Evolutionary conservation across 1,140 invertebrate species (phyloP), one percentile per base, ranked within the genome.

Genomic region (Monomorium pharaonis): DNA sequence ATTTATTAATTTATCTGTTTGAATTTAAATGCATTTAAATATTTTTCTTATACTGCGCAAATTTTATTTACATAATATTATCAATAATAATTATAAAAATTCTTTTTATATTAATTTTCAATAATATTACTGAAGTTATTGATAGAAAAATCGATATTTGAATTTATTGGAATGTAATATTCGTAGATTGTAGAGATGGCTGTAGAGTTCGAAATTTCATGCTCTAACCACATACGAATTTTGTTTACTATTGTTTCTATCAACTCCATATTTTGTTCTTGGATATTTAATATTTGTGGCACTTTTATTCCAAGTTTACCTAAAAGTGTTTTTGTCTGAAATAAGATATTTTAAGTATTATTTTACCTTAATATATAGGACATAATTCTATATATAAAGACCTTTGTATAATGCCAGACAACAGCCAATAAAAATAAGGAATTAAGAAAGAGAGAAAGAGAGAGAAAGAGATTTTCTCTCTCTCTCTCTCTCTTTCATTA

Each of bases 241-340:
- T 47, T 83, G 6, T 47, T 58, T 18, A 70, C 51, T 56, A 21
- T 44, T 51, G 37, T 10, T 5, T 83, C 78, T 1, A 3, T 30
- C 18, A 24, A 5, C 0, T 70, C 65, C 21, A 83, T 10, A 75
- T 16, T 56, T 27, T 47, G 54, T 24, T 85, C 60, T 37, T 27
- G 58, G 1, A 18, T 0, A 37, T 33, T 85, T 47, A 80, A 21
- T 12, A 16, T 21, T 21, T 67, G 12, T n/a, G 33, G 47, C 6
- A 85, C 75, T 44, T 78, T 6, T 47, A 54, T 24, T 16, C 16
- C 49, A 33, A 56, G 14, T 0, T 62, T 67, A 18, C 24, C 2
- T 16, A 85, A 0, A 16, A 65, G 27, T 33, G 16, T 12, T 78
- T 56, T 33, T 4, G 44, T 33, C 60, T 85, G 37, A 67, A 85